Percentiles rank a stretch among this genome's conserved stretches.
Conservation (phyloP, 2,888 invertebrate genomes). For the Drosophila eohydei region DNA sequence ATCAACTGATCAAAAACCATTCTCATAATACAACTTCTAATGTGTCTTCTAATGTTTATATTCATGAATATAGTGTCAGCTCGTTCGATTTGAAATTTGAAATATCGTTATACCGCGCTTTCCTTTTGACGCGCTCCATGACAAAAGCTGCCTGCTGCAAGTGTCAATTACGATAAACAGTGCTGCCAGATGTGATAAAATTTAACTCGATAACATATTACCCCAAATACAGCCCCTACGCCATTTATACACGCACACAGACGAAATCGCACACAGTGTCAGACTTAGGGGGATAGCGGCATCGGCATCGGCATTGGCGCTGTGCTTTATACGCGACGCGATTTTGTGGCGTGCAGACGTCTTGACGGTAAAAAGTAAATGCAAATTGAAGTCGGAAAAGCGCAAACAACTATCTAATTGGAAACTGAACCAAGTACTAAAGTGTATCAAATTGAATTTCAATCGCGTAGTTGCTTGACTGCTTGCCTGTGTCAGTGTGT, state of each 20-base stretch:
- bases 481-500: background rate
- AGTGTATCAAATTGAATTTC: slow-evolving; percentile 39
- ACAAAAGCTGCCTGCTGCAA: slow-evolving; percentile 35
- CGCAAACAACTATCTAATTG: slow-evolving; percentile 41
- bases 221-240: slow-evolving; percentile 44
- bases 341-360: slow-evolving; percentile 66
- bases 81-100: slow-evolving; percentile 5
- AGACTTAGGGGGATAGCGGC: slow-evolving; percentile 40
- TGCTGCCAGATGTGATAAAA: slow-evolving; percentile 31
- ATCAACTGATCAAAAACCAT: slow-evolving; percentile 58
- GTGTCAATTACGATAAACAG: slow-evolving; percentile 20
- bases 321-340: slow-evolving; percentile 60
- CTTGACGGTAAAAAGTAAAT: slow-evolving; percentile 42
- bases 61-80: background rate
- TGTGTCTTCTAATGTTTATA: background rate
- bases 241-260: slow-evolving; percentile 14
- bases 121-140: background rate
- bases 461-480: slow-evolving; percentile 19
- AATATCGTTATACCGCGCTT: slow-evolving; percentile 2
- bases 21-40: slow-evolving; percentile 23
- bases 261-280: slow-evolving; percentile 1
- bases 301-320: slow-evolving; percentile 45
- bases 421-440: slow-evolving; percentile 28
- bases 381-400: slow-evolving; percentile 35
- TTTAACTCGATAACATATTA: slow-evolving; percentile 29